Evolutionary conservation across 2,797 vertebrate genomes (phyloP), one percentile per base, ranked within the genome.

Genomic region (Agapornis canus): DNA sequence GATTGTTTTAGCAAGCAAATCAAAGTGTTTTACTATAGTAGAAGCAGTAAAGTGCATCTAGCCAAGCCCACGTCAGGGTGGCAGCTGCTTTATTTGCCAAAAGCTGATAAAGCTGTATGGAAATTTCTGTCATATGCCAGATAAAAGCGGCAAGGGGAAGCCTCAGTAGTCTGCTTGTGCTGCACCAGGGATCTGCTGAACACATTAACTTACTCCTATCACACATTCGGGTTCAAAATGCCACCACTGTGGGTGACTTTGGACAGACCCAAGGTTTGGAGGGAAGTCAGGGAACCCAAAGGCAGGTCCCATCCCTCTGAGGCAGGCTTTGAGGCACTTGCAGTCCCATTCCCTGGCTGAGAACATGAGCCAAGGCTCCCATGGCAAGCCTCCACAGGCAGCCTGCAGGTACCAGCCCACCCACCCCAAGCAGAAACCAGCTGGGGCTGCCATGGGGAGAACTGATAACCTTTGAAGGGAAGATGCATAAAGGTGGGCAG

Each of bases 261-360:
- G 3, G 35, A 35, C 22, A 43, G 40, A 25, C 10, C 25, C 42
- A 37, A 11, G 13, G 26, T 6, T 64, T 57, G 2, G 22, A 59
- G 47, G 57, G 51, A 26, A 22, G 40, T 4, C 75, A 82, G 66
- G 18, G 4, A 0, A 27, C 8, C 51, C 0, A 0, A 47, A 49
- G 64, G 47, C 76, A 85, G 54, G 71, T 63, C 37, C 49, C 0
- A 0, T 15, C 49, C 64, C 57, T 47, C n/a, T 43, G 73, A 20
- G 51, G 1, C 19, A 21, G 26, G 35, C 2, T 5, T 3, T 0
- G 13, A 39, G 37, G 23, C 0, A 0, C 42, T 5, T 8, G 4
- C 48, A 51, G 65, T 39, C 35, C 2, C 5, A 15, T 35, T 35
- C 42, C 26, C 39, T 5, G 1, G 0, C 35, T 76, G 47, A 85